Percentiles rank a stretch among this genome's conserved stretches.
Evolutionary conservation across 2,797 vertebrate genomes (phyloP).

Genomic region (Enteromius viviparus): DNA sequence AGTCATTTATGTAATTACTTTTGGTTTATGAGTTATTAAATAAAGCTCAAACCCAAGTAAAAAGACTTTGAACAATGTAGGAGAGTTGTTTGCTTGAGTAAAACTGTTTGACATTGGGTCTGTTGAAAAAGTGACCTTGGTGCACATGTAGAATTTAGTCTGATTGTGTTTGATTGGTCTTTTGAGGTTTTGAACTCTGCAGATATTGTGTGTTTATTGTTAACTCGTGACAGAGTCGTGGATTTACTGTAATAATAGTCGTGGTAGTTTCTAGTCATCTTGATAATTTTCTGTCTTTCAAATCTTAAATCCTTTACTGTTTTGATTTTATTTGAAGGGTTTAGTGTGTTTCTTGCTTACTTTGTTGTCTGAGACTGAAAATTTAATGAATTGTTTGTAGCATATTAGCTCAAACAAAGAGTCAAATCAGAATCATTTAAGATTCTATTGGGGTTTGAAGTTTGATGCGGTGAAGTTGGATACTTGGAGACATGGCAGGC

Average conservation of each 20-base stretch:
- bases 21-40: constrained; percentile 55
- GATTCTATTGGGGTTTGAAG: no score
- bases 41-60: constrained; percentile 52
- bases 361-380: background rate
- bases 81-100: background rate
- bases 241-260: background rate
- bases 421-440: no score
- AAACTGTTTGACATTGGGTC: background rate
- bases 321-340: background rate
- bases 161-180: background rate
- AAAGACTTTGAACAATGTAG: constrained; percentile 27
- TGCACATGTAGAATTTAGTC: background rate
- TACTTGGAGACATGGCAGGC: no score
- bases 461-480: no score
- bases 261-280: background rate
- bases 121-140: background rate
- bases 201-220: background rate
- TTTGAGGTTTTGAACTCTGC: background rate
- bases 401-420: no score
- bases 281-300: background rate
- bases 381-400: background rate
- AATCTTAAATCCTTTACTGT: background rate
- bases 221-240: background rate
- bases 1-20: constrained; percentile 58
- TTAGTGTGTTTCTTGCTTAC: background rate